Evolutionary conservation across 2,888 invertebrate genomes (phyloP).

Genomic region (Tetropium fuscum): DNA sequence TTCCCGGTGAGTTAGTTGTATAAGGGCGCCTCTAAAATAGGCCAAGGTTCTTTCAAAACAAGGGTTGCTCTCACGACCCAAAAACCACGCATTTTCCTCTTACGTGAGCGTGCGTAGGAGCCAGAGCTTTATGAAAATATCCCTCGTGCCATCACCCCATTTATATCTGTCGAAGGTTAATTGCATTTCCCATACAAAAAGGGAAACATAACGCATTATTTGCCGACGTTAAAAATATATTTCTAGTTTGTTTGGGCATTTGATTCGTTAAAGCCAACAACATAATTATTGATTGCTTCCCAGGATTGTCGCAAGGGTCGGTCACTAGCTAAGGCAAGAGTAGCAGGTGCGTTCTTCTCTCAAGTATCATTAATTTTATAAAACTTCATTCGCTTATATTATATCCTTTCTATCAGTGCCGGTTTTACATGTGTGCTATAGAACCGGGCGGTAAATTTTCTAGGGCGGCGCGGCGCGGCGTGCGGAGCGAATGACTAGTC

Average conservation of each 20-base stretch:
- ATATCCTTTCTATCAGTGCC: too few relatives aligned
- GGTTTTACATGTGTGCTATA: too few relatives aligned
- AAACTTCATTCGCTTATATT: too few relatives aligned
- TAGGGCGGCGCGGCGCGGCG: too few relatives aligned
- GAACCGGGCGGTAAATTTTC: too few relatives aligned
- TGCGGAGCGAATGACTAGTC: too few relatives aligned
- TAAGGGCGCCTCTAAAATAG: conserved; percentile 14
- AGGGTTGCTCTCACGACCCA: conserved; percentile 14
- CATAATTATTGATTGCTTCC: background rate
- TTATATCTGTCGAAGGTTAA: conserved; percentile 17
- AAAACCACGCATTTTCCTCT: conserved; percentile 17
- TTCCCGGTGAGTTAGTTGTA: background rate
- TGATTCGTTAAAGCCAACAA: too few relatives aligned
- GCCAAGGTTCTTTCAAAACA: conserved; percentile 14
- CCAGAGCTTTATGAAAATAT: conserved; percentile 12
- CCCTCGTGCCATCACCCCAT: conserved; percentile 5
- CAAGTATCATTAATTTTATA: too few relatives aligned
- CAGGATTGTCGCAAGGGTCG: background rate
- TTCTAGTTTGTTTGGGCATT: background rate
- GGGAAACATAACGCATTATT: background rate
- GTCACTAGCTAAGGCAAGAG: too few relatives aligned
- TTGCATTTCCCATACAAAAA: conserved; percentile 7
- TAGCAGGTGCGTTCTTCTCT: too few relatives aligned
- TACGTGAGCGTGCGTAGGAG: conserved; percentile 17
- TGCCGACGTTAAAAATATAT: background rate